Percentiles rank a stretch among this genome's conserved stretches.
These are phyloP conservation scores for Gymnarchus niloticus DNA, from an alignment of 2,113 vertebrate species.

Conservation along the genomic window DNA sequence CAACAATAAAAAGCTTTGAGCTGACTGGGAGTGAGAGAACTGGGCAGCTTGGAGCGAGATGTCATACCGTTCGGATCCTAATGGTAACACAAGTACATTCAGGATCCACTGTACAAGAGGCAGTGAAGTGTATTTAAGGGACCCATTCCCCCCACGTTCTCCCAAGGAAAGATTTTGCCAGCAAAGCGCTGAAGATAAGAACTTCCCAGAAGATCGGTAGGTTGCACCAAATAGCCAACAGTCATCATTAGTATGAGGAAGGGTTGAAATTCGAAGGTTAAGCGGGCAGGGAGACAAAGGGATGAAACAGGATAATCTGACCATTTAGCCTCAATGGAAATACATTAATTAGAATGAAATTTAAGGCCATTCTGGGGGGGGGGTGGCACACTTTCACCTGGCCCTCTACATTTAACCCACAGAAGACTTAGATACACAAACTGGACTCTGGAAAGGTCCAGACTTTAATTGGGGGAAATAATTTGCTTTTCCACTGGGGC, in stretches of 20 bases:
- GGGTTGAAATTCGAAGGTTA: constrained; percentile 35
- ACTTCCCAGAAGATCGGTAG: not conserved
- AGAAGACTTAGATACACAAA: constrained; percentile 66
- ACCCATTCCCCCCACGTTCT: not conserved
- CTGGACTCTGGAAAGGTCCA: constrained; percentile 51
- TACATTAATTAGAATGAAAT: constrained; percentile 62
- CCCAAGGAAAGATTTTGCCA: not conserved
- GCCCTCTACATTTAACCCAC: constrained; percentile 46
- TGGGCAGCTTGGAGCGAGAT: not conserved
- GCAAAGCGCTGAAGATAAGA: not conserved
- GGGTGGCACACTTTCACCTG: constrained; percentile 43
- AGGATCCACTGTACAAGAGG: not conserved
- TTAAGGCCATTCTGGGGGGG: constrained; percentile 33
- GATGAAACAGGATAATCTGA: constrained; percentile 44
- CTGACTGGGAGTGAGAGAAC: not conserved
- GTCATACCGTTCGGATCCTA: not conserved
- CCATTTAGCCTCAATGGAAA: constrained; percentile 47
- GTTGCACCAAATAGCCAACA: not conserved
- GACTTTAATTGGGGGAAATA: constrained; percentile 62
- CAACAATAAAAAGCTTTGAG: constrained; percentile 13
- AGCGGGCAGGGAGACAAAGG: constrained; percentile 41
- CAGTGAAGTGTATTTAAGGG: not conserved
- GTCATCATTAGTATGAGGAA: not conserved
- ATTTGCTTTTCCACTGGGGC: constrained; percentile 55
- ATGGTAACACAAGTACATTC: not conserved